Evolutionary conservation across 1,140 invertebrate genomes (phyloP), one percentile per base, ranked within the genome.

Genomic region (Drosophila bocqueti): DNA sequence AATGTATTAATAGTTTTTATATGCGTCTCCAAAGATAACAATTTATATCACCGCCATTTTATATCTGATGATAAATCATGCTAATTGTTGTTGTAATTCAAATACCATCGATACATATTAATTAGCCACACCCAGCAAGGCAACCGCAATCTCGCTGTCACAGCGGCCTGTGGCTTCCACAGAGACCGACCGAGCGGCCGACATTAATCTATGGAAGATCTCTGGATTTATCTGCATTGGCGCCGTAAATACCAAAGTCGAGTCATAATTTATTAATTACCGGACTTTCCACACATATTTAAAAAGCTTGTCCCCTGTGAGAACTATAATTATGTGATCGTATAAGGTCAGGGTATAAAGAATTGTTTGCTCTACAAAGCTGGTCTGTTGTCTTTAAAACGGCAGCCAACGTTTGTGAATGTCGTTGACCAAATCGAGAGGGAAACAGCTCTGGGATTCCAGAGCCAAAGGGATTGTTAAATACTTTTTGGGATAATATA

Each of bases 211-310:
- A 50, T 36, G 42, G 57, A 45, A 81, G 74, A 89, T 87, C 85
- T 86, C n/a, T 21, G n/a, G 40, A 67, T 64, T 87, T 79, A 89
- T 87, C 84, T 68, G 66, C 78, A 72, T 79, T 84, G 85, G 78
- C 84, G 84, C 85, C 84, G 78, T 87, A 84, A 87, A 84, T 84
- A 84, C 74, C 85, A 62, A 58, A 81, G 73, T 10, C 74, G 47
- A 89, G 63, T 84, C 84, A 87, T 87, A 87, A 89, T 87, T 87
- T 89, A 87, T 90, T 89, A 87, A 89, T 87, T 87, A 90, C 74
- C 57, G 34, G 68, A 89, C 84, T 87, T 81, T 87, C 84, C 85
- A 89, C 84, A 90, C 85, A 76, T 89, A 71, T 90, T 90, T 73
- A 29, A 72, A 72, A 61, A 31, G 26, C 40, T 57, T 40, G 21